Conservation (phyloP, 2,797 vertebrate species). For the Spondyliosoma cantharus region DNA sequence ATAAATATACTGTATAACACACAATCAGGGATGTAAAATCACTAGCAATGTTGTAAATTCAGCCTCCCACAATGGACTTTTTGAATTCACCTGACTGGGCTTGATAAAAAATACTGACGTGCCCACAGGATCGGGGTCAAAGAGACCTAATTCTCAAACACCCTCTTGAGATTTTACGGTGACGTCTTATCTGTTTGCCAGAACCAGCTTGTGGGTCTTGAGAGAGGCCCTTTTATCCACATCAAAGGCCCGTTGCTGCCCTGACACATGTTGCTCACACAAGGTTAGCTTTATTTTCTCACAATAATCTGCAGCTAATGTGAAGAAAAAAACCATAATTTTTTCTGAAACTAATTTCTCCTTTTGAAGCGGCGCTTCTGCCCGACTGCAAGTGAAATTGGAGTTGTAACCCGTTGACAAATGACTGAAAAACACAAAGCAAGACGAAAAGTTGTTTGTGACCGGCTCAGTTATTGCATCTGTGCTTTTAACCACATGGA, state of each 20-base stretch:
- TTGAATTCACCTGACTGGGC: conserved; percentile 14
- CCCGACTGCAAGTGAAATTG: not conserved
- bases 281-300: conserved; percentile 6
- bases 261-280: conserved; percentile 25
- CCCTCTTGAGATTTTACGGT: not conserved
- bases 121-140: not conserved
- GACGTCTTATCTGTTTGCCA: conserved; percentile 23
- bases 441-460: not conserved
- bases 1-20: not conserved
- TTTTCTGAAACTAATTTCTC: conserved; percentile 17
- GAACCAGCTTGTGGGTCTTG: conserved; percentile 8
- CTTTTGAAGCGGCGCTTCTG: conserved; percentile 21
- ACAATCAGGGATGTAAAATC: not conserved
- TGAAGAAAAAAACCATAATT: not conserved
- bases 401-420: not conserved
- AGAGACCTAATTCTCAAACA: conserved; percentile 20
- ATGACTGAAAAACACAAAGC: conserved; percentile 10
- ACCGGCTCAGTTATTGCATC: not conserved
- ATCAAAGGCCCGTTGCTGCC: conserved; percentile 29
- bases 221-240: conserved; percentile 36
- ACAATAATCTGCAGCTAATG: conserved; percentile 5
- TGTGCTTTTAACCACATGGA: conserved; percentile 21
- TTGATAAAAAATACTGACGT: conserved; percentile 30
- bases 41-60: not conserved
- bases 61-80: not conserved